phyloP scores from a whole-genome alignment of 2,113 vertebrate species.

The Dasyurus viverrinus region DNA sequence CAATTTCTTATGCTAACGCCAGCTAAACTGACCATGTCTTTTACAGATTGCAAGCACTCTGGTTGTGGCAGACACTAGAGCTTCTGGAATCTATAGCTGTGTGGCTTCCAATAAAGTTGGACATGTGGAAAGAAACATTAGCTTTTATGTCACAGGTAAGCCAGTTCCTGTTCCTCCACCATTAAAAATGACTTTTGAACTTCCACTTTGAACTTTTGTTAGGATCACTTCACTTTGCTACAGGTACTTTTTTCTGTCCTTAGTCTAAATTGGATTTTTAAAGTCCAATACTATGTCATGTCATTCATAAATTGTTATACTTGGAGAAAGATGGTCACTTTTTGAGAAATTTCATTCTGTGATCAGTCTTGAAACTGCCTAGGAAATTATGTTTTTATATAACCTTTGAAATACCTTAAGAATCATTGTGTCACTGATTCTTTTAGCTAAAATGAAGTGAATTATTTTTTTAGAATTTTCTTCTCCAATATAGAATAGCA shows the following conservation, averaged over 20 bases:
- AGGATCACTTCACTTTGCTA: background rate
- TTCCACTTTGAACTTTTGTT: background rate
- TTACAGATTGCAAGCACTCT: slow-evolving; percentile 92
- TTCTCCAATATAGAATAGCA: background rate
- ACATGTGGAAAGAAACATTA: slow-evolving; percentile 87
- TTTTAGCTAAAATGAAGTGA: background rate
- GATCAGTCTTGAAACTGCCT: background rate
- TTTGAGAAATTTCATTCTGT: slow-evolving; percentile 41
- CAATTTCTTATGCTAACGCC: fast-evolving
- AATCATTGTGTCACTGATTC: background rate
- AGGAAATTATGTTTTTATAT: background rate
- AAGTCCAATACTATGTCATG: background rate
- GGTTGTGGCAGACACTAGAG: slow-evolving; percentile 88
- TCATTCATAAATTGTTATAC: background rate
- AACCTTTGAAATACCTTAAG: background rate
- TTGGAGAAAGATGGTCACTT: background rate
- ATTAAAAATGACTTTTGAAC: background rate
- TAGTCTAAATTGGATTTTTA: background rate
- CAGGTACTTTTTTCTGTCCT: background rate
- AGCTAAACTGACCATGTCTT: slow-evolving; percentile 76
- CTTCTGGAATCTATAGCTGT: slow-evolving; percentile 94
- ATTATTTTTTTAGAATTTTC: slow-evolving; percentile 51
- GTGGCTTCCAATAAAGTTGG: slow-evolving; percentile 92
- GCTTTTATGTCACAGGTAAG: slow-evolving; percentile 96
- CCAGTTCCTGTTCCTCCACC: background rate